phyloP scores from a whole-genome alignment of 2,113 vertebrate genomes.

The Chaetodon trifascialis region DNA sequence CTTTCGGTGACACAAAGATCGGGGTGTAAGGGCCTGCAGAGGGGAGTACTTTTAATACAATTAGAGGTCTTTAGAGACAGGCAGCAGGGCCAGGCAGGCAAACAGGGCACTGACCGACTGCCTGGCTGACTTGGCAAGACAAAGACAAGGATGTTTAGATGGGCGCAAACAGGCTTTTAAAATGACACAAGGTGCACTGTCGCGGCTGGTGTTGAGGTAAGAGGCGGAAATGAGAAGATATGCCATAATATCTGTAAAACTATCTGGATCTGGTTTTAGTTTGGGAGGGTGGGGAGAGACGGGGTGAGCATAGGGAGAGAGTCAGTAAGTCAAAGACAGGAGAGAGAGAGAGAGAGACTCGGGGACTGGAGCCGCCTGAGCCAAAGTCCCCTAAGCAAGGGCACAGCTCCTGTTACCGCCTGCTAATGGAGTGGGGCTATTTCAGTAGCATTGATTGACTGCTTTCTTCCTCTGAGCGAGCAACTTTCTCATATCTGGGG shows the following conservation, averaged over 20 bases:
- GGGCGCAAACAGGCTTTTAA: conserved; percentile 61
- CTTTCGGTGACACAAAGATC: conserved; percentile 83
- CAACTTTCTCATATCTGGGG: conserved; percentile 78
- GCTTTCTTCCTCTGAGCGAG: conserved; percentile 73
- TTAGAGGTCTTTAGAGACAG: conserved; percentile 83
- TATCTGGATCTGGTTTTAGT: conserved; percentile 71
- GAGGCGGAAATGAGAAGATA: conserved; percentile 61
- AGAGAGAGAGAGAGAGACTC: conserved; percentile 57
- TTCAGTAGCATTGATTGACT: conserved; percentile 83
- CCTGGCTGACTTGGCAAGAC: conserved; percentile 50
- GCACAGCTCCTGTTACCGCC: conserved; percentile 80
- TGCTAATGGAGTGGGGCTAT: conserved; percentile 82
- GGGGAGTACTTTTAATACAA: conserved; percentile 83
- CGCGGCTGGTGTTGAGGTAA: conserved; percentile 44
- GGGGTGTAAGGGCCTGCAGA: conserved; percentile 76
- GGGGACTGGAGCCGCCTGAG: conserved; percentile 72
- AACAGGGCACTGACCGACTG: conserved; percentile 52
- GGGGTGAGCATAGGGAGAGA: conserved; percentile 40
- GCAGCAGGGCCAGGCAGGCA: conserved; percentile 57
- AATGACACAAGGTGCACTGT: conserved; percentile 55
- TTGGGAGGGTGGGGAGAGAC: conserved; percentile 44
- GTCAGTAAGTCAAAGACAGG: conserved; percentile 63
- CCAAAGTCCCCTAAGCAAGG: conserved; percentile 80
- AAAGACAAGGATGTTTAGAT: conserved; percentile 63
- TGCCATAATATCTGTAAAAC: conserved; percentile 68